Conservation (phyloP, 2,113 vertebrate species). For the Oryzias melastigma region DNA sequence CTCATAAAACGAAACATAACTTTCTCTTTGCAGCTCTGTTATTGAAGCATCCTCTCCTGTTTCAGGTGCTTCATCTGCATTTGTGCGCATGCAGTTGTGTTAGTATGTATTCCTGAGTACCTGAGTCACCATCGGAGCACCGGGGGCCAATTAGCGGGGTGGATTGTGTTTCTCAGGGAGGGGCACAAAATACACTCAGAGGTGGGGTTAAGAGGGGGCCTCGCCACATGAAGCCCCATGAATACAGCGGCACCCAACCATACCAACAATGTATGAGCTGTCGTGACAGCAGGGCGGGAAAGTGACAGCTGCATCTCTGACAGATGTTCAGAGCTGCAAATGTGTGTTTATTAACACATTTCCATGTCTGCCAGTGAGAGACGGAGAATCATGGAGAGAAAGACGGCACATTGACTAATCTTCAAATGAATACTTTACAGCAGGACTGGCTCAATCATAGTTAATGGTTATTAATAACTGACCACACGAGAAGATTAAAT, state of each 20-base stretch:
- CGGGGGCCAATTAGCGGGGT: slow-evolving; percentile 68
- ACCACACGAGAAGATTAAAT: too few relatives aligned
- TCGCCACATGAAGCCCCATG: slow-evolving; percentile 42
- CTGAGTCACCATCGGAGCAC: slow-evolving; percentile 57
- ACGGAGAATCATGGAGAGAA: not conserved
- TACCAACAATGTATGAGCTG: slow-evolving; percentile 19
- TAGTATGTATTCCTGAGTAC: slow-evolving; percentile 48
- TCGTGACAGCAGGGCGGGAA: slow-evolving; percentile 24
- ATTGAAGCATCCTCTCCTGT: not conserved
- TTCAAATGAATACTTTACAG: too few relatives aligned
- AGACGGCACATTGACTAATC: not conserved
- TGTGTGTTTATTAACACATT: not conserved
- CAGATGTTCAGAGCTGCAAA: slow-evolving; percentile 3
- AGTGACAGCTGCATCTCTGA: slow-evolving; percentile 25
- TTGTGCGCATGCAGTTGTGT: slow-evolving; percentile 6
- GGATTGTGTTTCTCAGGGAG: slow-evolving; percentile 64
- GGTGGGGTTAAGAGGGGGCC: not conserved
- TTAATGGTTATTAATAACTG: too few relatives aligned
- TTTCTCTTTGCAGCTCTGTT: slow-evolving; percentile 2
- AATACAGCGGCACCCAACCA: slow-evolving; percentile 35
- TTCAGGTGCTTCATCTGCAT: slow-evolving; percentile 2
- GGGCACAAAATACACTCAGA: slow-evolving; percentile 38
- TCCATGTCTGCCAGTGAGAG: not conserved
- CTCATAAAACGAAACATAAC: not conserved
- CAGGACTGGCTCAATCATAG: too few relatives aligned